phyloP scores from a whole-genome alignment of 2,797 vertebrate species.

The Fratercula arctica region DNA sequence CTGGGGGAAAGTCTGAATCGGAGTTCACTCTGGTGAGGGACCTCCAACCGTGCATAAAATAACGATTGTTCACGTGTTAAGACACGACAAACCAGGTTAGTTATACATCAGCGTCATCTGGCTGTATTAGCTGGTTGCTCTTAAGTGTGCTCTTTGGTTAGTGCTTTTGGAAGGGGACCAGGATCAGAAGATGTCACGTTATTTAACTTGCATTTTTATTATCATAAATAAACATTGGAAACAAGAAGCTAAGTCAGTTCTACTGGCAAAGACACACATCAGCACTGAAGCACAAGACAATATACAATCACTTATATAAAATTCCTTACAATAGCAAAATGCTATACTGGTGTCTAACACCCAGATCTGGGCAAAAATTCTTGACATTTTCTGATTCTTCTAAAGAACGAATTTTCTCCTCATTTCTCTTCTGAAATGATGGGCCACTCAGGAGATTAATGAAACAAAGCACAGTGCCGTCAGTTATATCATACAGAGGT shows the following conservation, averaged over 20 bases:
- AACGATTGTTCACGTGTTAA: background rate
- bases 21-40: background rate
- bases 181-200: background rate
- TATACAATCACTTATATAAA: background rate
- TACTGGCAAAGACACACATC: background rate
- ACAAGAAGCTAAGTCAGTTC: slow-evolving; percentile 27
- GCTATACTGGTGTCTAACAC: slow-evolving; percentile 62
- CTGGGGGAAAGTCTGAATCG: background rate
- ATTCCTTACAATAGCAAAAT: slow-evolving; percentile 59
- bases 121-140: background rate
- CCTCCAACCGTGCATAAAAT: background rate
- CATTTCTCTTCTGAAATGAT: slow-evolving; percentile 59
- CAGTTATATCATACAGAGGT: background rate
- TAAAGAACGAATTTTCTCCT: slow-evolving; percentile 64
- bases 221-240: background rate
- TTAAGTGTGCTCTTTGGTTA: background rate
- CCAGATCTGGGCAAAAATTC: slow-evolving; percentile 60
- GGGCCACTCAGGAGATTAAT: background rate
- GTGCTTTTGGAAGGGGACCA: background rate
- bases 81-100: background rate
- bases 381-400: slow-evolving; percentile 54
- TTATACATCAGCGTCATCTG: background rate
- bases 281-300: slow-evolving; percentile 21
- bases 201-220: slow-evolving; percentile 43
- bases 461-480: background rate